phyloP scores from a whole-genome alignment of 2,113 vertebrate species.

The Callorhinus ursinus region DNA sequence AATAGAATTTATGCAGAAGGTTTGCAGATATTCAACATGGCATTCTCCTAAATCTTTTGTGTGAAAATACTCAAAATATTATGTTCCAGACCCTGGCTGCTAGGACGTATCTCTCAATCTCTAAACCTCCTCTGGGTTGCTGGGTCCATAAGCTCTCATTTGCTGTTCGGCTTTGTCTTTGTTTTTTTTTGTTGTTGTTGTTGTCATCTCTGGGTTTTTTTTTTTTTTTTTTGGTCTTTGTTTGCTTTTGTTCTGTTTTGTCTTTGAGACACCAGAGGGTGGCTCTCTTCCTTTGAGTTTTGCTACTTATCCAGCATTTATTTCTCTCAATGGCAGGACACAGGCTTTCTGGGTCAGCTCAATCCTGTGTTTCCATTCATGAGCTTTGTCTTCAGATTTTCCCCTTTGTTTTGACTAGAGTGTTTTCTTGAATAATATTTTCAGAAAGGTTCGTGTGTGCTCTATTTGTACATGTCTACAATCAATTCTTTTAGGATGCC shows the following conservation, averaged over 20 bases:
- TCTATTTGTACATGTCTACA: neutral
- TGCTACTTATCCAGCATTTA: neutral
- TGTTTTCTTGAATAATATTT: constrained; percentile 25
- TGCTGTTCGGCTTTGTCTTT: neutral
- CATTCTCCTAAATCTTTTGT: neutral
- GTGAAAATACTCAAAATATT: neutral
- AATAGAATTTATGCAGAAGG: neutral
- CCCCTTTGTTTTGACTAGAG: neutral
- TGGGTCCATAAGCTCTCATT: neutral
- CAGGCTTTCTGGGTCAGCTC: neutral
- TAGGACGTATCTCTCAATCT: neutral
- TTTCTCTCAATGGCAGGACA: neutral
- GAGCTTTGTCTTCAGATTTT: neutral
- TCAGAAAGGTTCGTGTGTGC: neutral
- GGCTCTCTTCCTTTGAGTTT: neutral
- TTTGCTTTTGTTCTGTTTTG: neutral
- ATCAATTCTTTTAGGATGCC: neutral
- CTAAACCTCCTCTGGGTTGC: neutral
- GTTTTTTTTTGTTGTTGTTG: neutral
- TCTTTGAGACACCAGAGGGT: neutral
- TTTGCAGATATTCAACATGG: neutral
- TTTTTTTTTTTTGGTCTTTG: neutral
- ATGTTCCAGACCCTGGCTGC: neutral
- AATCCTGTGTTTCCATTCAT: neutral
- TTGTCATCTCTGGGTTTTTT: neutral